phyloP scores from a whole-genome alignment of 2,113 vertebrate species.

The Corythornis madagascariensis region DNA sequence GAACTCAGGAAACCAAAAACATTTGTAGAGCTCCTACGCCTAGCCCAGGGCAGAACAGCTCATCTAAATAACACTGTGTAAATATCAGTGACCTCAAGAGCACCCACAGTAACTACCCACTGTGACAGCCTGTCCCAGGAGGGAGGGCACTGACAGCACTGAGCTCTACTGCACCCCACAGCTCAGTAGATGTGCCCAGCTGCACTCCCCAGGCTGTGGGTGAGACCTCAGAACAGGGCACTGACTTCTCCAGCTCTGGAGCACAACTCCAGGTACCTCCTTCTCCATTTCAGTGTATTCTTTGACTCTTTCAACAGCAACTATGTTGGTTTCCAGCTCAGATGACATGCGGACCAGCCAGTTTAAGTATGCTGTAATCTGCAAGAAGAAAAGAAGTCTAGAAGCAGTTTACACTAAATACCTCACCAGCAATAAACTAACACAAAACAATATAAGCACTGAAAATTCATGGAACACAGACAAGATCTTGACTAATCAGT shows the following conservation, averaged over 20 bases:
- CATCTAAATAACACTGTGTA: background rate
- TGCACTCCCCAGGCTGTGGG: background rate
- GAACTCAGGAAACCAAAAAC: background rate
- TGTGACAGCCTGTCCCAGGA: background rate
- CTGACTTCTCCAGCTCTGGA: background rate
- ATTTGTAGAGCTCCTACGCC: background rate
- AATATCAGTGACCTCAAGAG: background rate
- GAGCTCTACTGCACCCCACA: background rate
- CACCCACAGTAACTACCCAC: background rate
- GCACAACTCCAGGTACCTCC: conserved; percentile 77
- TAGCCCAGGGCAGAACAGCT: background rate
- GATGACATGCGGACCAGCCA: conserved; percentile 98
- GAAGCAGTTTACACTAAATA: background rate
- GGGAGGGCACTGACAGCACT: background rate
- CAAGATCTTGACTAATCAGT: background rate
- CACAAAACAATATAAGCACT: background rate
- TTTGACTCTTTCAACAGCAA: conserved; percentile 93
- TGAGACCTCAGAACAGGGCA: background rate
- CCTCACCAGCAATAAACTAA: background rate
- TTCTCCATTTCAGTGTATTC: conserved; percentile 90
- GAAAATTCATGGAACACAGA: background rate
- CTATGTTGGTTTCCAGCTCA: conserved; percentile 94
- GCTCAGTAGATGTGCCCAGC: background rate
- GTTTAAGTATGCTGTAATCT: conserved; percentile 91
- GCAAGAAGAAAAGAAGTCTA: background rate